Conservation (phyloP, 2,888 invertebrate genomes). For the Amorpha juglandis region DNA sequence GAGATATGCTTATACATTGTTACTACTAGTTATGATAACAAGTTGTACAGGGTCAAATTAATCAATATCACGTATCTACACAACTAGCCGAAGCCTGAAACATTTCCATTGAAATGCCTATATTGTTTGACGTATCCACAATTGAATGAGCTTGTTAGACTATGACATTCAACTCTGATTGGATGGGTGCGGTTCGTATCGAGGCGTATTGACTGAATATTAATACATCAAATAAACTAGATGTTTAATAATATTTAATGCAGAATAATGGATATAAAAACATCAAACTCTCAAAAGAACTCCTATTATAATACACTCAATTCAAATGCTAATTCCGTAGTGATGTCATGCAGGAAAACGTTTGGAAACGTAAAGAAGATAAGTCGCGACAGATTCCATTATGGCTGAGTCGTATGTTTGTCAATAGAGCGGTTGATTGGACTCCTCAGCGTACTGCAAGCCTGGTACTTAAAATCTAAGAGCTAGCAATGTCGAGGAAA, state of each 20-base stretch:
- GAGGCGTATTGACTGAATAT: slow-evolving; percentile 3
- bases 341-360: slow-evolving; percentile 49
- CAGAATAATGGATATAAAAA: background rate
- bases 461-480: slow-evolving; percentile 53
- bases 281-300: background rate
- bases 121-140: slow-evolving; percentile 17
- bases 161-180: slow-evolving; percentile 7
- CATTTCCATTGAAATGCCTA: slow-evolving; percentile 7
- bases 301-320: background rate
- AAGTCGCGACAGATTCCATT: slow-evolving; percentile 73
- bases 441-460: slow-evolving; percentile 67
- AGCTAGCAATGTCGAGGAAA: slow-evolving; percentile 13
- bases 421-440: slow-evolving; percentile 80
- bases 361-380: slow-evolving; percentile 56
- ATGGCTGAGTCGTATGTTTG: slow-evolving; percentile 76
- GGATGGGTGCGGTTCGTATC: background rate
- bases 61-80: background rate
- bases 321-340: slow-evolving; percentile 24
- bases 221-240: slow-evolving; percentile 1
- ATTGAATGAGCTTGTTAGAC: slow-evolving; percentile 18
- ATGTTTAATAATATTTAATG: background rate
- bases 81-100: background rate
- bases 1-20: background rate
- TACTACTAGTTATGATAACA: background rate
- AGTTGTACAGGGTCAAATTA: background rate